Percentiles rank a stretch among this genome's conserved stretches.
Conservation (phyloP, 2,888 invertebrate species). For the Allygus modestus region DNA sequence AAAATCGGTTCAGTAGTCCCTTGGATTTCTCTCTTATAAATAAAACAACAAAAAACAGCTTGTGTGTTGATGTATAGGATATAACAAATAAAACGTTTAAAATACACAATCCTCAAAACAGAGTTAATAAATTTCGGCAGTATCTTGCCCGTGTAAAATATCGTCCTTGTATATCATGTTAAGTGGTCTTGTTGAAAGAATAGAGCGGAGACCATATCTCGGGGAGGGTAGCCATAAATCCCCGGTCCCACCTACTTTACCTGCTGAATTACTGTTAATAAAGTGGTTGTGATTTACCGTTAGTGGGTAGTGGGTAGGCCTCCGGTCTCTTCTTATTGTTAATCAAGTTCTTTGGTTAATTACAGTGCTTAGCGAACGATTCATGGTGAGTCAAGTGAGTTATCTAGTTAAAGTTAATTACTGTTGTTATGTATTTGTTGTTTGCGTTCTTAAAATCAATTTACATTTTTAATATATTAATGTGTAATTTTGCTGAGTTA, state of each 20-base stretch:
- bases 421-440: too few relatives aligned
- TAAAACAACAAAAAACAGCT: too few relatives aligned
- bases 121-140: constrained; percentile 39
- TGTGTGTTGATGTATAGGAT: too few relatives aligned
- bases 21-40: too few relatives aligned
- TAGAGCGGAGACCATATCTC: constrained; percentile 25
- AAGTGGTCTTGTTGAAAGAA: constrained; percentile 43
- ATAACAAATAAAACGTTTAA: background rate
- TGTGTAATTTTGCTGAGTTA: too few relatives aligned
- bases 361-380: background rate
- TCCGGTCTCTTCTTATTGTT: background rate
- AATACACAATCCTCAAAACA: background rate
- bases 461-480: too few relatives aligned
- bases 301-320: too few relatives aligned
- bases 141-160: constrained; percentile 7
- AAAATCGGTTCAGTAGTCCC: too few relatives aligned
- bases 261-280: constrained; percentile 37
- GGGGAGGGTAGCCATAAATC: constrained; percentile 16
- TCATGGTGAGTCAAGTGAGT: too few relatives aligned
- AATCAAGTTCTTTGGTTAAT: constrained; percentile 1
- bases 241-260: background rate
- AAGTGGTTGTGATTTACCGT: constrained; percentile 14
- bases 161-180: constrained; percentile 47
- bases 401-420: too few relatives aligned
- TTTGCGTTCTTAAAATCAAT: too few relatives aligned